A percentile compares a stretch with the other conserved stretches of the same genome.
Conservation (phyloP, 1,140 invertebrate genomes). For the Homalodisca vitripennis region DNA sequence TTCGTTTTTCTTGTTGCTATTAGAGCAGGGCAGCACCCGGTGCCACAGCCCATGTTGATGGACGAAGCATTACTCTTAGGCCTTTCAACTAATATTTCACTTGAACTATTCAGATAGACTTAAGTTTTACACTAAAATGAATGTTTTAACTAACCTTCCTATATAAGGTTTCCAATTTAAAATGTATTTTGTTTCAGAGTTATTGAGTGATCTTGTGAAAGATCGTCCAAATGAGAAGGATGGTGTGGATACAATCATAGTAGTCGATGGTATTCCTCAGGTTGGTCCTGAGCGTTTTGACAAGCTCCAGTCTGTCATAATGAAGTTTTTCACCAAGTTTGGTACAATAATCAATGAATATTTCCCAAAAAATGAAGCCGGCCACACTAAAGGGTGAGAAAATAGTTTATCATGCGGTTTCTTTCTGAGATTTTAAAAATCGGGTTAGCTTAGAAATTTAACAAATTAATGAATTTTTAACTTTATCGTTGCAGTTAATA, state of each 20-base stretch:
- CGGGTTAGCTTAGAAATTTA: too few relatives aligned
- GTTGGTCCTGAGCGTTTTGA: conserved; percentile 89
- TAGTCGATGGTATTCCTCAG: conserved; percentile 94
- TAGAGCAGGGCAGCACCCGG: neutral
- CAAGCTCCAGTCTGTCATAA: conserved; percentile 90
- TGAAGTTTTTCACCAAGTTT: conserved; percentile 90
- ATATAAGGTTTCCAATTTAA: neutral
- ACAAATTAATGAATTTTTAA: too few relatives aligned
- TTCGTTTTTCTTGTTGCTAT: neutral
- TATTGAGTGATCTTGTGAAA: conserved; percentile 82
- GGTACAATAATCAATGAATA: conserved; percentile 88
- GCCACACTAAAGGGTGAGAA: conserved; percentile 85
- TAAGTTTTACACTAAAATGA: neutral
- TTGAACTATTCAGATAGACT: neutral
- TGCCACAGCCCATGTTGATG: neutral
- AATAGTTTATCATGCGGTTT: too few relatives aligned
- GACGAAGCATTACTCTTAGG: neutral
- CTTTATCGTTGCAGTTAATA: too few relatives aligned
- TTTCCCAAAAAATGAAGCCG: conserved; percentile 83
- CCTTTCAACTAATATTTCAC: neutral
- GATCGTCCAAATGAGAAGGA: conserved; percentile 91
- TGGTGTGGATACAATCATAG: conserved; percentile 93
- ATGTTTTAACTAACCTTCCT: neutral
- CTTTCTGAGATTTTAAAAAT: too few relatives aligned
- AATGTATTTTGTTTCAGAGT: conserved; percentile 62